Evolutionary conservation across 1,140 invertebrate species (phyloP), one percentile per base, ranked within the genome.

Genomic region (Pseudoatta argentina): DNA sequence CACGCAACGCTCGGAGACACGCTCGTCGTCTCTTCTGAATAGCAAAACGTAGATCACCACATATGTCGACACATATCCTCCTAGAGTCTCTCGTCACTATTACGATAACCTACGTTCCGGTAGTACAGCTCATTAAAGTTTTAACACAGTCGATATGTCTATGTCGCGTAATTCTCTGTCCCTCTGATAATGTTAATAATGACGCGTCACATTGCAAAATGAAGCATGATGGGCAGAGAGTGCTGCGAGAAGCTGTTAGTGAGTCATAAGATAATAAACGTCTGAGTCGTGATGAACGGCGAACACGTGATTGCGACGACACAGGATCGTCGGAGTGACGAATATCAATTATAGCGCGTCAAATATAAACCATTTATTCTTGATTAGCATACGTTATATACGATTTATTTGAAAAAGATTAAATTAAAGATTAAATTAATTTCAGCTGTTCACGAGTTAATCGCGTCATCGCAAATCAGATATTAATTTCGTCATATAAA

Each of bases 201-300:
- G 48, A 34, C 34, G 55, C 67, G 18, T 61, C 66, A 10, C 53
- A 21, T 51, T 51, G 48, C 44, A n/a, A 82, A 30, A 39, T 51
- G 30, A 82, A 27, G 61, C 53, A 39, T 34, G 48, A 67, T 24
- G 27, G 48, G 30, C 24, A 39, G 34, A 73, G 79, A 61, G 67
- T 24, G 66, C 16, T 14, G 77, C 64, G 64, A 24, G 51, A 57
- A 27, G 24, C 69, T 83, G 79, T 63, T 83, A 83, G 75, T 83
- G 79, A 83, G 69, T 83, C 39, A 39, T 83, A 51, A 75, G 55
- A 75, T 82, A 82, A 83, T 83, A 75, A 83, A 83, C 24, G 67
- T 61, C 79, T 73, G 55, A 73, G 30, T 7, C 39, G 21, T 83
- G 69, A 83, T 75, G 24, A 83, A 83, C 27, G 69, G 57, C 7